Conservation (phyloP, 1,140 invertebrate genomes). For the Drosophila paulistorum region DNA sequence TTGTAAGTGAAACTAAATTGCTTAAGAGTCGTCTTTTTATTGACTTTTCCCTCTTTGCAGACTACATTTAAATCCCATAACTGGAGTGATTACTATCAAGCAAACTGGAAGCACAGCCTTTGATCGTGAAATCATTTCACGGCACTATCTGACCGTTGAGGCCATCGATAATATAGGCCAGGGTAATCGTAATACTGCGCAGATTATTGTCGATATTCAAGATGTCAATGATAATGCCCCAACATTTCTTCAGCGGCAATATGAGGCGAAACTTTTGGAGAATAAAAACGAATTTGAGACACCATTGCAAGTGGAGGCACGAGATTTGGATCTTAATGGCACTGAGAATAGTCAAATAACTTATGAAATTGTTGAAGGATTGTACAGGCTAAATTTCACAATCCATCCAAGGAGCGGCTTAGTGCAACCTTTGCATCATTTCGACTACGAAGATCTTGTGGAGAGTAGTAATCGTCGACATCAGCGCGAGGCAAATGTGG, state of each 20-base stretch:
- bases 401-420: conserved; percentile 90
- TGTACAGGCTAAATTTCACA: conserved; percentile 90
- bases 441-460: conserved; percentile 91
- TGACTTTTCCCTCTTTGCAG: conserved; percentile 83
- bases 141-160: conserved; percentile 95
- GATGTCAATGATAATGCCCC: conserved; percentile 96
- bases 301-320: conserved; percentile 90
- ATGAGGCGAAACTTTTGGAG: conserved; percentile 92
- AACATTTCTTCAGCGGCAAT: conserved; percentile 91
- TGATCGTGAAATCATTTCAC: conserved; percentile 93
- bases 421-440: conserved; percentile 86
- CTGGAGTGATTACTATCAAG: conserved; percentile 93
- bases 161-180: conserved; percentile 93
- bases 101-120: conserved; percentile 89
- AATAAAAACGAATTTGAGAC: conserved; percentile 91
- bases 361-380: conserved; percentile 91
- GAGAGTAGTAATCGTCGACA: conserved; percentile 44
- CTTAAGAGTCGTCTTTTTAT: not conserved
- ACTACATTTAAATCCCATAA: conserved; percentile 90
- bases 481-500: conserved; percentile 77
- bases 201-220: conserved; percentile 92
- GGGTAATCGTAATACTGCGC: conserved; percentile 94
- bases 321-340: conserved; percentile 93
- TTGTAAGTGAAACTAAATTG: conserved; percentile 86
- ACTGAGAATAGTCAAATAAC: conserved; percentile 93